phyloP scores from a whole-genome alignment of 1,140 invertebrate genomes.

The Hormaphis cornu region DNA sequence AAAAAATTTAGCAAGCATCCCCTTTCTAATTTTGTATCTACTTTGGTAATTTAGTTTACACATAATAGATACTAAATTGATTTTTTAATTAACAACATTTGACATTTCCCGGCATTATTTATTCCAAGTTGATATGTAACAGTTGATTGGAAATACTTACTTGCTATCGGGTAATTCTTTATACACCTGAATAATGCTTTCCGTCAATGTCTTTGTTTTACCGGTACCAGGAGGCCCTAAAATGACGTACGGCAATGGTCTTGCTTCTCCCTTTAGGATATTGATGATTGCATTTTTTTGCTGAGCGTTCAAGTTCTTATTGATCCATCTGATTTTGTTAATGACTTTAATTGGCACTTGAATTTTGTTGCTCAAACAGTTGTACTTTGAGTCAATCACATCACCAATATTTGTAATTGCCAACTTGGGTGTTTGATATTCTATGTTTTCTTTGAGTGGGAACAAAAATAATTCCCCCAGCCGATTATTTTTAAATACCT shows the following conservation, averaged over 20 bases:
- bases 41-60: too few relatives aligned
- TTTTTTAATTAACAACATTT: too few relatives aligned
- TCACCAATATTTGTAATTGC: not conserved
- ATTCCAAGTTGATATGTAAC: too few relatives aligned
- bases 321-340: conserved; percentile 55
- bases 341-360: too few relatives aligned
- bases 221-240: conserved; percentile 94
- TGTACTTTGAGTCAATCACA: not conserved
- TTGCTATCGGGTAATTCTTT: conserved; percentile 51
- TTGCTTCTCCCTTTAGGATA: conserved; percentile 60
- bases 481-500: conserved; percentile 31
- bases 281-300: conserved; percentile 71
- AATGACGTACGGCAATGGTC: conserved; percentile 77
- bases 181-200: conserved; percentile 72
- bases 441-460: not conserved
- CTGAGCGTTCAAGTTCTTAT: conserved; percentile 61
- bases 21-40: too few relatives aligned
- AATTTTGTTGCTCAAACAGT: too few relatives aligned
- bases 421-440: not conserved
- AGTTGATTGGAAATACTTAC: too few relatives aligned
- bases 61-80: too few relatives aligned
- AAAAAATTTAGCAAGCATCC: too few relatives aligned
- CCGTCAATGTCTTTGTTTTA: conserved; percentile 87
- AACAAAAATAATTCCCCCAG: conserved; percentile 12
- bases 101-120: too few relatives aligned